These are phyloP conservation scores for Phlogophora meticulosa DNA, from an alignment of 2,888 invertebrate species.

Conservation along the genomic window DNA sequence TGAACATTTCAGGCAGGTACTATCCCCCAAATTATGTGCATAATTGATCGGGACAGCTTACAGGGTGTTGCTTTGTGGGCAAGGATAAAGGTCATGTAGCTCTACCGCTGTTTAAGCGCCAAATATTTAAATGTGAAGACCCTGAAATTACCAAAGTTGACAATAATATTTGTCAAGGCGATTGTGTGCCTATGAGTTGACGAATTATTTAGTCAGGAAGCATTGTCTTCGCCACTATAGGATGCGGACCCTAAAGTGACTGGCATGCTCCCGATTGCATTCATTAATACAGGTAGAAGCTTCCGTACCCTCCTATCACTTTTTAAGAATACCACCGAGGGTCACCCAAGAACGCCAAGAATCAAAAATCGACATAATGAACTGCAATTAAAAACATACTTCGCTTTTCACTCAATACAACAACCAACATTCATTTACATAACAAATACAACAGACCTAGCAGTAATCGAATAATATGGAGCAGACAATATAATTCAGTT, in stretches of 20 bases:
- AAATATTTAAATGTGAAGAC: slow-evolving; percentile 3
- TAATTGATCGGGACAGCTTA: slow-evolving; percentile 28
- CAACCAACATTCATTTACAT: slow-evolving; percentile 33
- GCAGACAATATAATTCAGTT: slow-evolving; percentile 51
- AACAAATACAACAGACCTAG: slow-evolving; percentile 32
- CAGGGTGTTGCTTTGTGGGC: background rate
- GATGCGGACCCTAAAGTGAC: background rate
- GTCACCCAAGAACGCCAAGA: too few relatives aligned
- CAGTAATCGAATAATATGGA: slow-evolving; percentile 45
- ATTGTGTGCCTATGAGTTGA: background rate
- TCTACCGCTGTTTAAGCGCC: too few relatives aligned
- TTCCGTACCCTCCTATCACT: too few relatives aligned
- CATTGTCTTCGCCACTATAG: background rate
- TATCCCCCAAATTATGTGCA: slow-evolving; percentile 29
- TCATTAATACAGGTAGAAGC: too few relatives aligned
- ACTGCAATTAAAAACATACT: slow-evolving; percentile 1
- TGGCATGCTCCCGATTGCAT: too few relatives aligned
- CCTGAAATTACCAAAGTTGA: background rate
- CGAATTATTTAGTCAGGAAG: background rate
- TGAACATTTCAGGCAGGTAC: slow-evolving; percentile 12
- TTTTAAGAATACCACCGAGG: too few relatives aligned
- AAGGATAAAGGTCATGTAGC: background rate
- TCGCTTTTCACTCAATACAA: slow-evolving; percentile 8
- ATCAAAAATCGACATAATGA: background rate
- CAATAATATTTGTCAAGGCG: too few relatives aligned